Conservation (phyloP, 92 coral and sea anemone species). For the Palythoa grandiflora region DNA sequence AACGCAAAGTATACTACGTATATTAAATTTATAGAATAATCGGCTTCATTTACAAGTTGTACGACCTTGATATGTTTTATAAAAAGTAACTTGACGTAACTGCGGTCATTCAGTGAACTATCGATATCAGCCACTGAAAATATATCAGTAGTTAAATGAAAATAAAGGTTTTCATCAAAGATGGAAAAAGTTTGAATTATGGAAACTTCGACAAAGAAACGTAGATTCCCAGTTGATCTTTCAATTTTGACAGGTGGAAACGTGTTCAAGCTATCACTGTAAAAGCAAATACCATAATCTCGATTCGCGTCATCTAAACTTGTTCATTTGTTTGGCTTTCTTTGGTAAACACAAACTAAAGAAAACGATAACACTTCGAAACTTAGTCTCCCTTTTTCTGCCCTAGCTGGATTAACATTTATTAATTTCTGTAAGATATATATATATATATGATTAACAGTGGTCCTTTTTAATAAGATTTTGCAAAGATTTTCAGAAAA, state of each 20-base stretch:
- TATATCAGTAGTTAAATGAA: too few relatives aligned
- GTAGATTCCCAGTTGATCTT: not conserved
- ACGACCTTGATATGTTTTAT: too few relatives aligned
- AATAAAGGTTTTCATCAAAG: too few relatives aligned
- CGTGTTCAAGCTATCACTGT: conserved; percentile 3
- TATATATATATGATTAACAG: not conserved
- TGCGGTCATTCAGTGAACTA: too few relatives aligned
- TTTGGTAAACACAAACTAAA: conserved; percentile 19
- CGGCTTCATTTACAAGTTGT: too few relatives aligned
- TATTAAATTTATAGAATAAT: too few relatives aligned
- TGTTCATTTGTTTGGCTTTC: not conserved
- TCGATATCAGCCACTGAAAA: too few relatives aligned
- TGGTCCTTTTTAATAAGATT: not conserved
- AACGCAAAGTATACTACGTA: too few relatives aligned
- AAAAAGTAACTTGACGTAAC: too few relatives aligned
- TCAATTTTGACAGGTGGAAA: conserved; percentile 24
- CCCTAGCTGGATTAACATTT: not conserved
- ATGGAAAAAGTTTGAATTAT: too few relatives aligned
- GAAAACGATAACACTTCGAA: not conserved
- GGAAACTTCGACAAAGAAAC: not conserved
- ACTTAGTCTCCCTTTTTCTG: not conserved
- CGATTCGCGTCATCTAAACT: conserved; percentile 8
- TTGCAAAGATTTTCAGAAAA: not conserved
- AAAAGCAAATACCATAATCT: conserved; percentile 7
- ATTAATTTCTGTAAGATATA: not conserved